Percentiles rank a stretch among this genome's conserved stretches.
phyloP scores from a whole-genome alignment of 64 coral and sea anemone genomes.

The Actinia tenebrosa region DNA sequence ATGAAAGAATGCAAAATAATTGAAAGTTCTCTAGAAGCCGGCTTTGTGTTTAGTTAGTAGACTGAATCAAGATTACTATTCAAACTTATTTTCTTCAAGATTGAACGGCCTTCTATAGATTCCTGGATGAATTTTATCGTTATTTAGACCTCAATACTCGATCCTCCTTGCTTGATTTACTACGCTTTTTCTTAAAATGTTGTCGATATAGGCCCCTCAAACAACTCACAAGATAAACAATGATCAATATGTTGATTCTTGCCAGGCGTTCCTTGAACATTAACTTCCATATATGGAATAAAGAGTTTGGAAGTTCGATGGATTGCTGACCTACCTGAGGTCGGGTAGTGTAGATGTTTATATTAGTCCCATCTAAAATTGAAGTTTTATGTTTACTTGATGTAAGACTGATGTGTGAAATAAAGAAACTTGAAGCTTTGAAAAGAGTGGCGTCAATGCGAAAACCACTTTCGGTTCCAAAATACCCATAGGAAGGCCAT shows the following conservation, averaged over 20 bases:
- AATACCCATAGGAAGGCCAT: too few relatives aligned
- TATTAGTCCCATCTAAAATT: too few relatives aligned
- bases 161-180: not conserved
- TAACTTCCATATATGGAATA: conserved; percentile 6
- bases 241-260: not conserved
- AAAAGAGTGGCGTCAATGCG: too few relatives aligned
- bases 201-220: not conserved
- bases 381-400: too few relatives aligned
- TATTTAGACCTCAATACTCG: not conserved
- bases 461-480: too few relatives aligned
- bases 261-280: not conserved
- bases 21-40: not conserved
- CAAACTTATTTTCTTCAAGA: not conserved
- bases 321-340: too few relatives aligned
- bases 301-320: not conserved
- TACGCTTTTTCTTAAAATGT: not conserved
- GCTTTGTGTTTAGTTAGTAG: not conserved
- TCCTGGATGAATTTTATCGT: not conserved
- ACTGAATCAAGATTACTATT: not conserved
- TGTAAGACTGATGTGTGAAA: too few relatives aligned
- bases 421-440: too few relatives aligned
- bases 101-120: not conserved
- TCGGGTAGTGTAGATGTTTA: too few relatives aligned
- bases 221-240: not conserved
- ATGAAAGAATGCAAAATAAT: not conserved